Evolutionary conservation across 2,797 vertebrate species (phyloP).

Genomic region (Halcyon chelicuti): DNA sequence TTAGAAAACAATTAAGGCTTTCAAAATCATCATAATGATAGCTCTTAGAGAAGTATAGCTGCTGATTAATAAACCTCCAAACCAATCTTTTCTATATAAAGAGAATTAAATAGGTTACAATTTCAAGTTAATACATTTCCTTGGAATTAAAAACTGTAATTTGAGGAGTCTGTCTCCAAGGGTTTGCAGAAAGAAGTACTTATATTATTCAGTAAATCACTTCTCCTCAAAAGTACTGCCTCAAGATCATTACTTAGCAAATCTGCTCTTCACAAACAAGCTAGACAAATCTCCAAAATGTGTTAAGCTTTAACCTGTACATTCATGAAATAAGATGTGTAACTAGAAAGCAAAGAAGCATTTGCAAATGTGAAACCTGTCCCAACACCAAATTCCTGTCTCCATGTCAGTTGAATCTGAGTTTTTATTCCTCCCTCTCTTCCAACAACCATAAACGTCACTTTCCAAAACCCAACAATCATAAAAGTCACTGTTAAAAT

Average conservation of each 20-base stretch:
- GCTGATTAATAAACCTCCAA: background rate
- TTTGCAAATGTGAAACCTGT: background rate
- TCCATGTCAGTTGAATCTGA: background rate
- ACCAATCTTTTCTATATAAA: background rate
- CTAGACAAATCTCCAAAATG: background rate
- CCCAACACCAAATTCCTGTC: background rate
- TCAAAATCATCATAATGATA: background rate
- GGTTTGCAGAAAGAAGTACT: background rate
- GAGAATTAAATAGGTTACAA: background rate
- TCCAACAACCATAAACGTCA: background rate
- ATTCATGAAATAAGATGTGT: background rate
- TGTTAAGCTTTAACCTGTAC: background rate
- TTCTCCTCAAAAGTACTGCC: background rate
- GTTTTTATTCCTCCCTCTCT: background rate
- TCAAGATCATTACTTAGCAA: background rate
- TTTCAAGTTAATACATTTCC: conserved; percentile 2
- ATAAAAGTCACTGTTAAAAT: background rate
- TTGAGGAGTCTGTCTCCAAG: conserved; percentile 10
- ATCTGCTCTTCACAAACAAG: background rate
- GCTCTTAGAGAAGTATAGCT: background rate
- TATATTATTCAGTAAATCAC: background rate
- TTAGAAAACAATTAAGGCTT: background rate
- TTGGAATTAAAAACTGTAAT: conserved; percentile 14
- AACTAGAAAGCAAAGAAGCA: background rate
- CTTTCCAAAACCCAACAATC: background rate